Percentiles rank a stretch among this genome's conserved stretches.
These are phyloP conservation scores for Catostylus mosaicus DNA, from an alignment of 30 jellyfish, hydroid and myxozoan species.

Conservation along the genomic window DNA sequence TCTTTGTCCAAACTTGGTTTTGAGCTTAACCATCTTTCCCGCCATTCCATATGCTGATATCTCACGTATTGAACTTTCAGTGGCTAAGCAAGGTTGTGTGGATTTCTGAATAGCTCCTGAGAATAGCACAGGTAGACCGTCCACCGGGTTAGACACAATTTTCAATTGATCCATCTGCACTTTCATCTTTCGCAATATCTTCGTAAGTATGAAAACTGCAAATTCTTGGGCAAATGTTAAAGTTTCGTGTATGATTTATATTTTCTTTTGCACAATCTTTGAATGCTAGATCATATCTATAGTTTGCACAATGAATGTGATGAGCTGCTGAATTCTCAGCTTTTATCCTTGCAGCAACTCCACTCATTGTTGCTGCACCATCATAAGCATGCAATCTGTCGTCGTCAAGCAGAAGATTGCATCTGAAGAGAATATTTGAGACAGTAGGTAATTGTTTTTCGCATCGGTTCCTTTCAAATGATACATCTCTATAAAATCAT, in stretches of 20 bases:
- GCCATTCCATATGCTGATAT: too few species aligned
- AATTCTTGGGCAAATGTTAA: slow-evolving; percentile 31
- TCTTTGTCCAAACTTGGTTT: too few species aligned
- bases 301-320: slow-evolving; percentile 51
- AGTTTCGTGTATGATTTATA: slow-evolving; percentile 16
- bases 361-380: slow-evolving; percentile 61
- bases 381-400: slow-evolving; percentile 52
- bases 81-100: not conserved
- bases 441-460: too few species aligned
- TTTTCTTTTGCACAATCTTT: slow-evolving; percentile 44
- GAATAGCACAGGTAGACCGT: not conserved
- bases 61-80: too few species aligned
- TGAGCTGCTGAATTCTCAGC: slow-evolving; percentile 47
- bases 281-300: slow-evolving; percentile 45
- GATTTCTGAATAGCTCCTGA: not conserved
- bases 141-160: slow-evolving; percentile 19
- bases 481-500: slow-evolving; percentile 33
- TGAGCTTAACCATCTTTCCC: too few species aligned
- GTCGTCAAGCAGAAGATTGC: slow-evolving; percentile 25
- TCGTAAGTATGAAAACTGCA: slow-evolving; percentile 52
- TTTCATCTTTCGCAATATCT: slow-evolving; percentile 13
- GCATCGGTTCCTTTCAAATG: slow-evolving; percentile 34
- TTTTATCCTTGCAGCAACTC: slow-evolving; percentile 46
- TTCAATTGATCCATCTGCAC: slow-evolving; percentile 13
- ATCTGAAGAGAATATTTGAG: slow-evolving; percentile 27